Evolutionary conservation across 2,888 invertebrate genomes (phyloP), one percentile per base, ranked within the genome.

Genomic region (Trachelus tabidus): DNA sequence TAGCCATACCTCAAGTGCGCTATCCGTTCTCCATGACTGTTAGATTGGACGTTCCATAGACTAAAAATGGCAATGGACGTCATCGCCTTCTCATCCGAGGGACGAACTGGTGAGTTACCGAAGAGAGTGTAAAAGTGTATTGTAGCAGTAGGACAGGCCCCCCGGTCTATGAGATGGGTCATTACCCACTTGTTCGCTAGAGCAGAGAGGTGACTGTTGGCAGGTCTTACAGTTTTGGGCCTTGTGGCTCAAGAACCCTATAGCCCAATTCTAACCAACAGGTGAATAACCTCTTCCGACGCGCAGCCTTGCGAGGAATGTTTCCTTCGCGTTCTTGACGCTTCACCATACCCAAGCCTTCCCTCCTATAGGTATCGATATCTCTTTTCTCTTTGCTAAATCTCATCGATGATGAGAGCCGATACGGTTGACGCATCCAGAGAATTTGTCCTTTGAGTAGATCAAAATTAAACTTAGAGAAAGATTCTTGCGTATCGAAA

Each of bases 381-480:
- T 56, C 56, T 56, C 56, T 56, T 56, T 56, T 56, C 23, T 56
- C 2, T 23, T 56, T 1, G 56, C 9, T 23, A 23, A 9, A 0
- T 56, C 23, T 56, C 56, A 56, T 56, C 31, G 71, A 33, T 31
- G 31, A 71, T 30, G 31, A 56, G 23, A 56, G 40, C 2, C 0
- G 15, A 9, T 56, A 56, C 9, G 23, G 23, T 56, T 23, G 23
- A 15, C 23, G 56, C 56, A 56, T 56, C 71, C 15, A 23, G 33
- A 12, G 15, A 31, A 31, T 4, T 31, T 3, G 11, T 12, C 23
- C 23, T 56, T 9, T 23, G 56, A 56, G 56, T 9, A 15, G 23
- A 23, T 37, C 15, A 15, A 15, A 37, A 37, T 15, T 37, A 1
- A 40, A 37, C 74, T 34, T 73, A 75, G 77, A 76, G 79, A 73